Conservation (phyloP, 2,888 invertebrate genomes). For the Archips xylosteana region DNA sequence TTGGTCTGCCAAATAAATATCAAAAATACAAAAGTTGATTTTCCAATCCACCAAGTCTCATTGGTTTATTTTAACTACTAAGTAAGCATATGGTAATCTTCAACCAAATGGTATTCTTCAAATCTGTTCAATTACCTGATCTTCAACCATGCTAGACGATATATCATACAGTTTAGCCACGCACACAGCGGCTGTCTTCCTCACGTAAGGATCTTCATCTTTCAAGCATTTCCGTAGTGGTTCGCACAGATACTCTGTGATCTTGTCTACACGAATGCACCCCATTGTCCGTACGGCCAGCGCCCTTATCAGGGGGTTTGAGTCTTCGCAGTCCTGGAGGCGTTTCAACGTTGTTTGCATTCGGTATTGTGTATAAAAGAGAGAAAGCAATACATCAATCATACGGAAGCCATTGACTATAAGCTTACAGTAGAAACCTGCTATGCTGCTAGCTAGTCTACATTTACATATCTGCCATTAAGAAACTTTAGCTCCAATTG, state of each 20-base stretch:
- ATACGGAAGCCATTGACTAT: conserved; percentile 71
- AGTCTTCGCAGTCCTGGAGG: conserved; percentile 98
- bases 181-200: conserved; percentile 99
- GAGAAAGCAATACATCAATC: conserved; percentile 70
- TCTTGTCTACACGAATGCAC: conserved; percentile 99
- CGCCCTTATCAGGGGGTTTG: conserved; percentile 99
- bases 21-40: too few species aligned
- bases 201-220: conserved; percentile 98
- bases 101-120: too few species aligned
- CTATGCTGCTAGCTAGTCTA: conserved; percentile 46
- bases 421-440: conserved; percentile 63
- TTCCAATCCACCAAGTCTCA: too few species aligned
- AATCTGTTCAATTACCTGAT: conserved; percentile 68
- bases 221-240: conserved; percentile 97
- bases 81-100: too few species aligned
- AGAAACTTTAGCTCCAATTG: background rate
- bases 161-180: conserved; percentile 99
- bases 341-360: conserved; percentile 59
- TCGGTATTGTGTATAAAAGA: conserved; percentile 63
- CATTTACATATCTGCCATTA: background rate
- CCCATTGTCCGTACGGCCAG: conserved; percentile 99
- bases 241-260: conserved; percentile 99
- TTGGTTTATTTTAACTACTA: too few species aligned
- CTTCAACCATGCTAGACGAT: conserved; percentile 89
- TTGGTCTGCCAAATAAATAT: too few species aligned